A percentile compares a stretch with the other conserved stretches of the same genome.
phyloP scores from a whole-genome alignment of 1,140 invertebrate species.

The Pseudomyrmex flavicornis region DNA sequence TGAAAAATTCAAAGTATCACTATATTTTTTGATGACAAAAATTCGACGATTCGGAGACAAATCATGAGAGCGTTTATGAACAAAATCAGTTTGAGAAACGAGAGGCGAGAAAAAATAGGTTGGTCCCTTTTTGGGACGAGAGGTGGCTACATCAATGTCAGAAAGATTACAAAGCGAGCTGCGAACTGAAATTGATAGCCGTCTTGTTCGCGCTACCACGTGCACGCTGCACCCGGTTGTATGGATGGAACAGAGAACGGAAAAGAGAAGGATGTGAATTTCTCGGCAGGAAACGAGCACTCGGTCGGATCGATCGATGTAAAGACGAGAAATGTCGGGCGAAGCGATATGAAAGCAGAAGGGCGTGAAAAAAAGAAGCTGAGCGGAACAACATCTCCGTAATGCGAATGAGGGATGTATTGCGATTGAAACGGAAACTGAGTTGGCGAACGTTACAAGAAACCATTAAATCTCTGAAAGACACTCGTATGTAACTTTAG shows the following conservation, averaged over 20 bases:
- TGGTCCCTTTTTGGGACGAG: constrained; percentile 37
- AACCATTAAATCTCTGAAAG: background rate
- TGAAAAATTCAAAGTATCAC: background rate
- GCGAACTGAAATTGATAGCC: constrained; percentile 70
- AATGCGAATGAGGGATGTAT: constrained; percentile 27
- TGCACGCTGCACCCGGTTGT: constrained; percentile 41
- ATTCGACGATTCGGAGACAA: background rate
- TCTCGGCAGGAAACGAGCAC: constrained; percentile 8
- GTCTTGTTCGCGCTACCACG: constrained; percentile 59
- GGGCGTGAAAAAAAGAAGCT: constrained; percentile 36
- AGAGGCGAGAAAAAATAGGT: background rate
- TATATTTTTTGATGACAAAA: background rate
- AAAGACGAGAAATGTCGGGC: constrained; percentile 1
- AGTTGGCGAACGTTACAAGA: background rate
- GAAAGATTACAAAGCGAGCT: constrained; percentile 69
- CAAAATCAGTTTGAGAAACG: background rate
- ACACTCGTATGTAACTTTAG: background rate
- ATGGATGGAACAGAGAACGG: background rate
- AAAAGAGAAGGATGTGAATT: constrained; percentile 14
- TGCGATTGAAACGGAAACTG: constrained; percentile 29
- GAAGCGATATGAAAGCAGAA: constrained; percentile 6
- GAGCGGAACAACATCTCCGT: constrained; percentile 14
- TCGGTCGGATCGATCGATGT: background rate
- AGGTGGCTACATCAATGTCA: constrained; percentile 54
- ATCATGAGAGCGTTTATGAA: background rate